Evolutionary conservation across 2,888 invertebrate genomes (phyloP).

Genomic region (Mystacides longicornis): DNA sequence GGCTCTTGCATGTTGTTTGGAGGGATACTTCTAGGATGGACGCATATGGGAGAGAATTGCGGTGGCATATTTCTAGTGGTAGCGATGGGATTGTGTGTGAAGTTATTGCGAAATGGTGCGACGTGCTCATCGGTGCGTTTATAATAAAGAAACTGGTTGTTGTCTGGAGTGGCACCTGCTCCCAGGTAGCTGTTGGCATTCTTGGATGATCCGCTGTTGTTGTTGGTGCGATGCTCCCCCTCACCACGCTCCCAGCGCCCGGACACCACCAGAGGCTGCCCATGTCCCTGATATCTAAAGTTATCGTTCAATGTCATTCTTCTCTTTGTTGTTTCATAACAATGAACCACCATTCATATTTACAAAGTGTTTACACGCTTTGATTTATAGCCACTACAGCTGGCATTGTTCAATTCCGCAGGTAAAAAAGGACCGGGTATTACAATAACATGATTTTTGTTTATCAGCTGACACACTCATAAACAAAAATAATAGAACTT

Average conservation of each 20-base stretch:
- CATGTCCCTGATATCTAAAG: conserved; percentile 4
- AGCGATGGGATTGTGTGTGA: neutral
- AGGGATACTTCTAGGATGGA: too few species aligned
- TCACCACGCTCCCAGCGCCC: neutral
- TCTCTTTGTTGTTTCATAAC: too few species aligned
- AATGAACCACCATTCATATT: neutral
- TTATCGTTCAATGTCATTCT: conserved; percentile 11
- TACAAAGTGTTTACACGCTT: neutral
- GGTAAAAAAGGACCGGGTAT: too few species aligned
- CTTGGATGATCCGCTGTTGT: conserved; percentile 14
- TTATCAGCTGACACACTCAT: too few species aligned
- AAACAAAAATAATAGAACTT: too few species aligned
- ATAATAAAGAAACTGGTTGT: conserved; percentile 9
- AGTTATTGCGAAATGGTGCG: conserved; percentile 11
- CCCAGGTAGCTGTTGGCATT: conserved; percentile 11
- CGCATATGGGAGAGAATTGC: neutral
- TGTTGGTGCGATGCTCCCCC: conserved; percentile 5
- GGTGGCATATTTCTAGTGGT: neutral
- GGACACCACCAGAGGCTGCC: conserved; percentile 7
- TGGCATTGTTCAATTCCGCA: too few species aligned
- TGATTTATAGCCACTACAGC: neutral
- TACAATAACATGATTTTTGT: too few species aligned
- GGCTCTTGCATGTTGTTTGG: neutral
- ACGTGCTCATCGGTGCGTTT: conserved; percentile 2
- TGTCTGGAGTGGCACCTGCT: conserved; percentile 14